A percentile compares a stretch with the other conserved stretches of the same genome.
These are phyloP conservation scores for Pseudopleuronectes americanus DNA, from an alignment of 2,797 vertebrate genomes.

Conservation along the genomic window DNA sequence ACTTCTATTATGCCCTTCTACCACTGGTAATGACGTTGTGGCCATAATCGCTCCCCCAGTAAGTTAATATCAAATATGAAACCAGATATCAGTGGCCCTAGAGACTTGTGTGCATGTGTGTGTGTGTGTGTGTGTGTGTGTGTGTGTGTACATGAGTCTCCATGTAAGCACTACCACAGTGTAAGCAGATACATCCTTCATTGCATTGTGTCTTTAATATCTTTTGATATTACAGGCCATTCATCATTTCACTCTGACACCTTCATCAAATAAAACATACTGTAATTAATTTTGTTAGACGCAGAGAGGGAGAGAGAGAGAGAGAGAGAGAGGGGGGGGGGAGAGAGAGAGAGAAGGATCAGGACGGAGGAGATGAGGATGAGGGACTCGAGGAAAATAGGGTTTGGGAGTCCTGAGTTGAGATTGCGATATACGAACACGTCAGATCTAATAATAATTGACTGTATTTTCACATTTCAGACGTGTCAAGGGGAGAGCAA, in stretches of 20 bases:
- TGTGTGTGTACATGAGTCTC: conserved; percentile 60
- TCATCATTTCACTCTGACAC: conserved; percentile 88
- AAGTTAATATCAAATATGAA: conserved; percentile 84
- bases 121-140: conserved; percentile 29
- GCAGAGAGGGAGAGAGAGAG: conserved; percentile 49
- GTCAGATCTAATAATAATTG: conserved; percentile 75
- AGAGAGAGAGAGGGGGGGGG: conserved; percentile 31
- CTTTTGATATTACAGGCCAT: conserved; percentile 90
- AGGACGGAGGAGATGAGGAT: conserved; percentile 45
- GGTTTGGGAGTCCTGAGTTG: conserved; percentile 55
- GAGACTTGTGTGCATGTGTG: conserved; percentile 52
- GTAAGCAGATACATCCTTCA: conserved; percentile 70
- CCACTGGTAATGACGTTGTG: conserved; percentile 82
- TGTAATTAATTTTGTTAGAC: conserved; percentile 89
- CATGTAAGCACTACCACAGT: conserved; percentile 64
- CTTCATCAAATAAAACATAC: conserved; percentile 88
- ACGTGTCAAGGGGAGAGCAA: conserved; percentile 69
- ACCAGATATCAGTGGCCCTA: conserved; percentile 78
- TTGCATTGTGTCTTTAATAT: conserved; percentile 77
- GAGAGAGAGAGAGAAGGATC: conserved; percentile 39
- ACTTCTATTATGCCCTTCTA: conserved; percentile 83
- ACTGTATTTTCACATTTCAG: conserved; percentile 77
- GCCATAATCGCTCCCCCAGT: conserved; percentile 78
- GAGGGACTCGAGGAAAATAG: conserved; percentile 25
- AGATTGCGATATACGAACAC: conserved; percentile 64